phyloP scores from a whole-genome alignment of 2,113 vertebrate genomes.

The Trachemys scripta region DNA sequence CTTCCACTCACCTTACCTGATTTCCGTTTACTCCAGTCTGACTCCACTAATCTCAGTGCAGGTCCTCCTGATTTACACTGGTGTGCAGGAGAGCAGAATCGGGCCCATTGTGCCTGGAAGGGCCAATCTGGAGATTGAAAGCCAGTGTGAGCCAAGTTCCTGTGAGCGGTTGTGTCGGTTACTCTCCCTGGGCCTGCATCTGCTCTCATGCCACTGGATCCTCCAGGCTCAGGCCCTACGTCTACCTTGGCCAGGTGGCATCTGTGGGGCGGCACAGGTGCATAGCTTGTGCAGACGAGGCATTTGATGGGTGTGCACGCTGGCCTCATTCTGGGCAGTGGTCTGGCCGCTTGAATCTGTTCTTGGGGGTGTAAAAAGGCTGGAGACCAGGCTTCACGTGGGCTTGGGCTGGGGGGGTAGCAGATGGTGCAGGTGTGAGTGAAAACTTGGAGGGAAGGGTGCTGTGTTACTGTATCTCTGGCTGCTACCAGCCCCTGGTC shows the following conservation, averaged over 20 bases:
- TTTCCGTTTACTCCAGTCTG: neutral
- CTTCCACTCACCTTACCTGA: neutral
- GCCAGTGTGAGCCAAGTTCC: neutral
- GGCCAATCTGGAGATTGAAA: neutral
- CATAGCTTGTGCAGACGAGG: too few species aligned
- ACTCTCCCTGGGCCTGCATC: neutral
- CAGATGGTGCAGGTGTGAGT: neutral
- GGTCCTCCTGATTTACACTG: neutral
- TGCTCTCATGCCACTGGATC: neutral
- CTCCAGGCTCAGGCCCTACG: neutral
- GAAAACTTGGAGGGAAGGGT: neutral
- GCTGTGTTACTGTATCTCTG: neutral
- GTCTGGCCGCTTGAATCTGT: neutral
- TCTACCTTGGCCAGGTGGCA: accelerated
- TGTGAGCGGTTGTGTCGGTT: neutral
- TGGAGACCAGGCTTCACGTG: neutral
- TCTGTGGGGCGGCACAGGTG: neutral
- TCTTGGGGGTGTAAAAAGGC: neutral
- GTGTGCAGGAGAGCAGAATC: neutral
- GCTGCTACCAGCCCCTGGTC: neutral
- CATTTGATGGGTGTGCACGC: neutral
- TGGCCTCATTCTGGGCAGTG: neutral
- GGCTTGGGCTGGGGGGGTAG: neutral
- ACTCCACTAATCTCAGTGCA: neutral
- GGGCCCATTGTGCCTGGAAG: neutral